Conservation (phyloP, 2,113 vertebrate species). For the Brachypteracias leptosomus region DNA sequence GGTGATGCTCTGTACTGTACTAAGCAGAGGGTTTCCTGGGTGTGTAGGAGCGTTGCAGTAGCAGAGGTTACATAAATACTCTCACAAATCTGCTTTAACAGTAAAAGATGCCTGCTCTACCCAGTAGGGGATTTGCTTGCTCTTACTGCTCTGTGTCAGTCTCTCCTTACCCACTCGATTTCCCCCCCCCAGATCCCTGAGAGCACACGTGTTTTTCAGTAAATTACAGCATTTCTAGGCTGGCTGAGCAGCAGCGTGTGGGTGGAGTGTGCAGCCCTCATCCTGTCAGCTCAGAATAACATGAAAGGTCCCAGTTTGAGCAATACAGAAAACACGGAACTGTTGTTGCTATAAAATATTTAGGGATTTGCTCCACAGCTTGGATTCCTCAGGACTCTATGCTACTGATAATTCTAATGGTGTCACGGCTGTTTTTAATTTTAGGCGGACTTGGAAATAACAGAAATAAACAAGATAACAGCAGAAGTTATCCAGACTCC, state of each 20-base stretch:
- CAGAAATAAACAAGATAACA: constrained; percentile 72
- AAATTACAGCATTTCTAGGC: background rate
- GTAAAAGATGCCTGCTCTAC: accelerated
- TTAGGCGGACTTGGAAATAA: constrained; percentile 72
- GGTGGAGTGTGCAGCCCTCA: too few species aligned
- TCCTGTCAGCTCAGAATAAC: background rate
- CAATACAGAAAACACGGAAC: accelerated
- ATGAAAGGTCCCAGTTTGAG: accelerated
- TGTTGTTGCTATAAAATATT: background rate
- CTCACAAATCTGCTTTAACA: background rate
- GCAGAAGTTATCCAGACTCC: constrained; percentile 71
- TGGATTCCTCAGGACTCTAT: background rate
- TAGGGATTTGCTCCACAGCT: background rate
- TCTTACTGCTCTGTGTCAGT: accelerated
- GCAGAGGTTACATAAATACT: background rate
- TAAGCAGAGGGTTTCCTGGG: accelerated
- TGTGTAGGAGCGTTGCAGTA: accelerated
- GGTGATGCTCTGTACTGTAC: accelerated
- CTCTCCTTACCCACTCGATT: background rate
- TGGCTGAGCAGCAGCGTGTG: accelerated
- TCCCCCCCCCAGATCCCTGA: background rate
- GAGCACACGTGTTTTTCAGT: accelerated
- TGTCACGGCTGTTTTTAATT: background rate
- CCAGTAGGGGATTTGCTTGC: accelerated
- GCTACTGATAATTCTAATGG: background rate